Conservation (phyloP, 2,113 vertebrate species). For the Strix uralensis region DNA sequence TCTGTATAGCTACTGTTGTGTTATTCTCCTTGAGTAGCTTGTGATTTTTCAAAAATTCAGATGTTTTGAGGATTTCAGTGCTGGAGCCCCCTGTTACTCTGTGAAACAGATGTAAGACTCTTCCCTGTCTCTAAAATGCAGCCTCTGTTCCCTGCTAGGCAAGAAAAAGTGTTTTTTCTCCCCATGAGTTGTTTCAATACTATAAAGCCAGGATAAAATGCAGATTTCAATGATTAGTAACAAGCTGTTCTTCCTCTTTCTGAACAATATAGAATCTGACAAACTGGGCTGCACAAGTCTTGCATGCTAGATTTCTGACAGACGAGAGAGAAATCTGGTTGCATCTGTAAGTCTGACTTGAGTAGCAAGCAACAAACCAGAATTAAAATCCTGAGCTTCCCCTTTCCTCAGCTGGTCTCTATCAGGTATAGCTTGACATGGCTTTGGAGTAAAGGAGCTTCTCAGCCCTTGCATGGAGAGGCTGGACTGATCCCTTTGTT, state of each 20-base stretch:
- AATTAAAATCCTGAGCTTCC: not conserved
- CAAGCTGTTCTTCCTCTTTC: not conserved
- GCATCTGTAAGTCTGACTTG: not conserved
- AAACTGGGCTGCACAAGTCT: not conserved
- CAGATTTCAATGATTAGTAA: not conserved
- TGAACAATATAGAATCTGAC: not conserved
- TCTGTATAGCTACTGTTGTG: not conserved
- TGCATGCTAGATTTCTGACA: not conserved
- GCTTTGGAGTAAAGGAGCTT: not conserved
- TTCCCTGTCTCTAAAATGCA: not conserved
- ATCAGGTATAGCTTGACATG: accelerated
- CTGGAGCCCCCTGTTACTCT: not conserved
- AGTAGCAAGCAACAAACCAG: not conserved
- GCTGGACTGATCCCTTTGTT: not conserved
- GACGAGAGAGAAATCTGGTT: not conserved
- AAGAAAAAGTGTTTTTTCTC: not conserved
- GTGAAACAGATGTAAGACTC: not conserved
- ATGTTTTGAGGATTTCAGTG: not conserved
- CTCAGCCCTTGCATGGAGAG: not conserved
- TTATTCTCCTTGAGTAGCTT: not conserved
- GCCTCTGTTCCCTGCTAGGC: not conserved
- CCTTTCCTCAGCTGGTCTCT: not conserved
- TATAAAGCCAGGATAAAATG: not conserved
- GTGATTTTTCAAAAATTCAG: not conserved
- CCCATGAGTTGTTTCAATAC: not conserved